These are phyloP conservation scores for Hormiphora californensis DNA, from an alignment of 37 sponge, comb jelly and placozoan species.

Conservation along the genomic window DNA sequence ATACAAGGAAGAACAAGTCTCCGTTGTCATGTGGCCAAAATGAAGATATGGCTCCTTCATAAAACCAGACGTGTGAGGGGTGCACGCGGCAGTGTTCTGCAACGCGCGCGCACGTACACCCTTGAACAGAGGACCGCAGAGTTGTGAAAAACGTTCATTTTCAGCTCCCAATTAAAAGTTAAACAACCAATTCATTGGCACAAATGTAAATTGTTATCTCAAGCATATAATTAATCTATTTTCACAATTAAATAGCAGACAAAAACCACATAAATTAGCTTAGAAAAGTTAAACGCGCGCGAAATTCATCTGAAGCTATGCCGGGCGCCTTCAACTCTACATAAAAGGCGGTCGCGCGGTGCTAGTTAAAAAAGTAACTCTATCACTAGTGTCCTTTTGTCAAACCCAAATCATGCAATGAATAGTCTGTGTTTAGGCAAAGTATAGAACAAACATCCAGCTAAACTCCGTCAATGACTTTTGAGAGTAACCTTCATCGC, in stretches of 20 bases:
- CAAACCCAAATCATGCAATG: not conserved
- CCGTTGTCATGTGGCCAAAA: not conserved
- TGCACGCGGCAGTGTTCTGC: not conserved
- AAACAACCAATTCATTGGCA: no score
- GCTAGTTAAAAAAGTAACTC: constrained; percentile 48
- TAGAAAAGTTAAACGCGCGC: constrained; percentile 5
- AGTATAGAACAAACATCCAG: constrained; percentile 27
- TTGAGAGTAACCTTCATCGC: constrained; percentile 42
- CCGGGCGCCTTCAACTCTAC: not conserved
- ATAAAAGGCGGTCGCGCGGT: not conserved
- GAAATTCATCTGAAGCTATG: constrained; percentile 48
- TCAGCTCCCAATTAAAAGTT: not conserved
- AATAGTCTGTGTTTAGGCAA: not conserved
- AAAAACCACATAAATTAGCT: not conserved
- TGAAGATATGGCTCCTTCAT: not conserved
- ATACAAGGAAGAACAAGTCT: not conserved
- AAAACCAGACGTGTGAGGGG: not conserved
- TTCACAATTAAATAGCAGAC: no score
- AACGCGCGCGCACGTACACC: not conserved
- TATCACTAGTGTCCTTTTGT: not conserved
- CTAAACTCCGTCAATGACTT: constrained; percentile 40
- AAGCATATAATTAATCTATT: no score
- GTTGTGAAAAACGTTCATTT: not conserved
- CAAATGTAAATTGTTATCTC: no score
- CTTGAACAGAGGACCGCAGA: not conserved